Conservation (phyloP, 2,888 invertebrate genomes). For the Zygaena filipendulae region DNA sequence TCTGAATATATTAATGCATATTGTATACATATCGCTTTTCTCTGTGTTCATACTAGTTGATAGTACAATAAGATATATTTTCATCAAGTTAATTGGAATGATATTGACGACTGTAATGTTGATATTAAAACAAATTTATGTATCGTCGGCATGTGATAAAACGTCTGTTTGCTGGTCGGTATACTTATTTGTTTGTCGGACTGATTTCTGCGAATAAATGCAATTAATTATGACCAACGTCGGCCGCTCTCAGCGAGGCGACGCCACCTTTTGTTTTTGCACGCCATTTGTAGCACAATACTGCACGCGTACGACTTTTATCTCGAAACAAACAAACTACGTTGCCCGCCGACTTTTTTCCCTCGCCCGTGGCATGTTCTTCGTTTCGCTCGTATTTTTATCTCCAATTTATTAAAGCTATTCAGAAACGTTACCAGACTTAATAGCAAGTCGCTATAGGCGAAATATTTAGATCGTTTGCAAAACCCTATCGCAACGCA, state of each 20-base stretch:
- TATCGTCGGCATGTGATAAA: conserved; percentile 44
- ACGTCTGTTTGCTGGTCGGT: conserved; percentile 36
- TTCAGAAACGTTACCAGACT: conserved; percentile 29
- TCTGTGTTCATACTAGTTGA: too few species aligned
- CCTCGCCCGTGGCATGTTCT: conserved; percentile 22
- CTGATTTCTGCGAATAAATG: conserved; percentile 52
- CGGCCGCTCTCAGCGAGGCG: conserved; percentile 22
- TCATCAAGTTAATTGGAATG: conserved; percentile 29
- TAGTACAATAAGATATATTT: too few species aligned
- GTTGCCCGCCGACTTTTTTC: conserved; percentile 34
- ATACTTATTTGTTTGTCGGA: conserved; percentile 39
- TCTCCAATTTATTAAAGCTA: conserved; percentile 38
- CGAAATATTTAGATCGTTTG: conserved; percentile 28
- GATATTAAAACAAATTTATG: conserved; percentile 46
- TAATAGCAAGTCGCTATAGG: conserved; percentile 25
- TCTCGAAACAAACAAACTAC: conserved; percentile 44
- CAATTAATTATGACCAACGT: conserved; percentile 58
- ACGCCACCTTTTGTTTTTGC: conserved; percentile 47
- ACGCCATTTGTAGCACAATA: conserved; percentile 56
- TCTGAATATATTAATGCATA: too few species aligned
- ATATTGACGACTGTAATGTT: conserved; percentile 30
- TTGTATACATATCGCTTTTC: too few species aligned
- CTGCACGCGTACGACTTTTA: conserved; percentile 42
- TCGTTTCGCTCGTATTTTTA: conserved; percentile 24
- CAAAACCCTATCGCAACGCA: conserved; percentile 24